phyloP scores from a whole-genome alignment of 2,113 vertebrate species.

The Ctenodactylus gundi region DNA sequence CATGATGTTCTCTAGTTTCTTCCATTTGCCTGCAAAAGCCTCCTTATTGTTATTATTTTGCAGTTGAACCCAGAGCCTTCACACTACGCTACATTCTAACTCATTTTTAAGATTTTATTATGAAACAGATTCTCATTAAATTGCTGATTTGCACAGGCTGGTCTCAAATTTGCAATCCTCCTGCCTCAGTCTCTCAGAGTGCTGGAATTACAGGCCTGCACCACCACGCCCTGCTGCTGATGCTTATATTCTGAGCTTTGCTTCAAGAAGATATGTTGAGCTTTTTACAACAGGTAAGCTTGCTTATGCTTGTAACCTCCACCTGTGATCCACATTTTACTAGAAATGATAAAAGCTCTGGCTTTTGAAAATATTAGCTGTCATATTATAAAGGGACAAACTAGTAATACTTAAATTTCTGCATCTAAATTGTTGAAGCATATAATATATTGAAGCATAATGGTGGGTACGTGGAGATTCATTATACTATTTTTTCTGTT shows the following conservation, averaged over 20 bases:
- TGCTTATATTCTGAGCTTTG: neutral
- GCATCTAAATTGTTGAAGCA: slow-evolving; percentile 20
- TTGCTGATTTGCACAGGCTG: no score
- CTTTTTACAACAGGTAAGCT: slow-evolving; percentile 30
- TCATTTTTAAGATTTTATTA: no score
- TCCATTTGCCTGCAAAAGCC: no score
- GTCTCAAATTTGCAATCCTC: no score
- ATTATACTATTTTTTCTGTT: slow-evolving; percentile 19
- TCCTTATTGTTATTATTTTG: no score
- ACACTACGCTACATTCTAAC: no score
- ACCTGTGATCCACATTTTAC: neutral
- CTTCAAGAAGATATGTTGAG: neutral
- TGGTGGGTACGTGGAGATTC: neutral
- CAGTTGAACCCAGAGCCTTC: no score
- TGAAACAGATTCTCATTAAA: no score
- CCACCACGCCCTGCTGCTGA: no score
- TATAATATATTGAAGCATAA: slow-evolving; percentile 51
- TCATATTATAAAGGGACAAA: slow-evolving; percentile 38
- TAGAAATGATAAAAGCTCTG: slow-evolving; percentile 39
- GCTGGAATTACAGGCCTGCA: no score
- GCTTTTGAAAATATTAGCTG: slow-evolving; percentile 38
- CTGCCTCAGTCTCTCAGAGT: no score
- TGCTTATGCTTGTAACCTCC: slow-evolving; percentile 31
- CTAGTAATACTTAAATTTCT: slow-evolving; percentile 7
- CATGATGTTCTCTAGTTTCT: no score